These are phyloP conservation scores for Gymnocypris eckloni DNA, from an alignment of 2,797 vertebrate species.

Conservation along the genomic window DNA sequence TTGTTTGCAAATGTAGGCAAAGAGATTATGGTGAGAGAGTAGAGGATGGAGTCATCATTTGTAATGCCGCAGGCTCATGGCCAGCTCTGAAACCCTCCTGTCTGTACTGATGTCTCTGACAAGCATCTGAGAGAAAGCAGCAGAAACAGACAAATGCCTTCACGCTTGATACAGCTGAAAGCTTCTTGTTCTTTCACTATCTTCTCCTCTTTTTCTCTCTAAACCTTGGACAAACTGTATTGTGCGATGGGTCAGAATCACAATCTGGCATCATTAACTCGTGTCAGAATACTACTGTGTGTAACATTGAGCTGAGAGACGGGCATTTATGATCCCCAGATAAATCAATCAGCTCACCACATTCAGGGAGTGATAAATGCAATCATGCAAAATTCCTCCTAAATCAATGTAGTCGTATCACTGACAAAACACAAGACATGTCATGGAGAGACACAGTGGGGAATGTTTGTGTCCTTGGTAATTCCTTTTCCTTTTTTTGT, in stretches of 20 bases:
- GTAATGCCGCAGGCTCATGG: conserved; percentile 74
- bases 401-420: conserved; percentile 42
- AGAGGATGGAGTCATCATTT: conserved; percentile 74
- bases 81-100: conserved; percentile 77
- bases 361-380: conserved; percentile 34
- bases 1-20: conserved; percentile 58
- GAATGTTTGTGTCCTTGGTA: conserved; percentile 32
- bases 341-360: conserved; percentile 33
- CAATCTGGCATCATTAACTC: conserved; percentile 32
- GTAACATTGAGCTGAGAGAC: conserved; percentile 27
- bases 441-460: conserved; percentile 11
- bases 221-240: conserved; percentile 9
- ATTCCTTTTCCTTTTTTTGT: conserved; percentile 22
- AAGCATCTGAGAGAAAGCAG: conserved; percentile 62
- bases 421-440: conserved; percentile 31
- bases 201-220: conserved; percentile 2
- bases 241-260: conserved; percentile 32
- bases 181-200: conserved; percentile 33
- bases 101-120: conserved; percentile 76
- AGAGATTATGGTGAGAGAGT: conserved; percentile 54
- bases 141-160: conserved; percentile 67
- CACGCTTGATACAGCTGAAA: conserved; percentile 52
- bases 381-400: conserved; percentile 35
- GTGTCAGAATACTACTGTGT: conserved; percentile 20
- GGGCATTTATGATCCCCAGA: conserved; percentile 31